These are phyloP conservation scores for Chromoteleia sp. DNA, from an alignment of 2,888 invertebrate species.

Conservation along the genomic window DNA sequence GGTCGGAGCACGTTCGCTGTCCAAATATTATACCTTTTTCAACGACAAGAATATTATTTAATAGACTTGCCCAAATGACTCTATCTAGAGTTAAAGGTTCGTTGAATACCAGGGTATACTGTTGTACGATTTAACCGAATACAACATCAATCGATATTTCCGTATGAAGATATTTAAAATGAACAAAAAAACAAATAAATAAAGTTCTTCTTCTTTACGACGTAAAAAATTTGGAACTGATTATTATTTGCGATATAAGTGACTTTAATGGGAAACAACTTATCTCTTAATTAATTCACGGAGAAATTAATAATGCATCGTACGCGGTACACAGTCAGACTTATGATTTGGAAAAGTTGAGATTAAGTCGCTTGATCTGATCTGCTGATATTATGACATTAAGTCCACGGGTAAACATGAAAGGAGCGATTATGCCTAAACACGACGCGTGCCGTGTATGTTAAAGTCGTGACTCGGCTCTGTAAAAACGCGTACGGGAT, in stretches of 20 bases:
- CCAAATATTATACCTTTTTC: constrained; percentile 37
- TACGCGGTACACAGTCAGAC: constrained; percentile 16
- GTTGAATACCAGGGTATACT: no score
- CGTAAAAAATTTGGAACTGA: no score
- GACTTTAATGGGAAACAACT: not conserved
- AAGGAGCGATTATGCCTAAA: constrained; percentile 64
- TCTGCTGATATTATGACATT: constrained; percentile 65
- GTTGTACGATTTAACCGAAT: no score
- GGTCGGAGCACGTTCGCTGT: constrained; percentile 8
- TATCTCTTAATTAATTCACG: constrained; percentile 20
- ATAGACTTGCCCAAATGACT: no score
- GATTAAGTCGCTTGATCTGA: constrained; percentile 56
- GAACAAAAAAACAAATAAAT: no score
- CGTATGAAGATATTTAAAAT: no score
- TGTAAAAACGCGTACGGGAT: constrained; percentile 59
- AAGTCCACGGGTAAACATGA: constrained; percentile 63
- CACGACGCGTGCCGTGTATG: constrained; percentile 65
- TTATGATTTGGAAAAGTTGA: constrained; percentile 23
- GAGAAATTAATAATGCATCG: not conserved
- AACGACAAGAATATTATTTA: no score
- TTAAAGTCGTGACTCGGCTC: constrained; percentile 62
- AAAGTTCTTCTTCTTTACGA: no score
- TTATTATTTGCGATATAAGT: no score
- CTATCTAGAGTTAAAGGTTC: no score
- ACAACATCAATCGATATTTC: no score